Conservation (phyloP, 2,888 invertebrate species). For the Salticus scenicus region DNA sequence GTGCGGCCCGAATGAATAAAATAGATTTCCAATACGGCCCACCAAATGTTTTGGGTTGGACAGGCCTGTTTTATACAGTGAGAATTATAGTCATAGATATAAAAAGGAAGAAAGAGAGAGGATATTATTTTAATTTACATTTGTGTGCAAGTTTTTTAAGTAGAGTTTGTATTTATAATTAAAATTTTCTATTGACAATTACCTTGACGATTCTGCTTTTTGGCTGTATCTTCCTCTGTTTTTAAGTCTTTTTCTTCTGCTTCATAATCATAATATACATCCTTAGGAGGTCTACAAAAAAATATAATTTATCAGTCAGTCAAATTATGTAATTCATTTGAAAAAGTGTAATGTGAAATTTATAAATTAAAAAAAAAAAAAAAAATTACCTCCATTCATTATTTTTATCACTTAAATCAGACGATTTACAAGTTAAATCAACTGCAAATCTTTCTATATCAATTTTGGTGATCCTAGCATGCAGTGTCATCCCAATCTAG, state of each 20-base stretch:
- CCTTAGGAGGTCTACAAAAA: constrained; percentile 84
- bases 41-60: no score
- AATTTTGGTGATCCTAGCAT: constrained; percentile 93
- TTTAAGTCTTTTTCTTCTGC: constrained; percentile 86
- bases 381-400: constrained; percentile 79
- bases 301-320: neutral
- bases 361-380: neutral
- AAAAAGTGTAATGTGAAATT: no score
- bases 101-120: no score
- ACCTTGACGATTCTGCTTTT: constrained; percentile 84
- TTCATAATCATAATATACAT: constrained; percentile 92
- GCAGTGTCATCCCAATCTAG: constrained; percentile 76
- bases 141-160: no score
- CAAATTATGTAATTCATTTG: no score
- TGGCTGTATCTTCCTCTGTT: constrained; percentile 84
- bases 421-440: constrained; percentile 94
- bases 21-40: no score
- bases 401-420: constrained; percentile 92
- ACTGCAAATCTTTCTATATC: constrained; percentile 95
- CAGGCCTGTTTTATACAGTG: no score
- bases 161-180: no score
- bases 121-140: no score
- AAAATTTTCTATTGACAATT: neutral
- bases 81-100: no score
- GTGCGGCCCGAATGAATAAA: no score